Evolutionary conservation across 2,888 invertebrate species (phyloP).

Genomic region (Caenorhabditis drosophilae): DNA sequence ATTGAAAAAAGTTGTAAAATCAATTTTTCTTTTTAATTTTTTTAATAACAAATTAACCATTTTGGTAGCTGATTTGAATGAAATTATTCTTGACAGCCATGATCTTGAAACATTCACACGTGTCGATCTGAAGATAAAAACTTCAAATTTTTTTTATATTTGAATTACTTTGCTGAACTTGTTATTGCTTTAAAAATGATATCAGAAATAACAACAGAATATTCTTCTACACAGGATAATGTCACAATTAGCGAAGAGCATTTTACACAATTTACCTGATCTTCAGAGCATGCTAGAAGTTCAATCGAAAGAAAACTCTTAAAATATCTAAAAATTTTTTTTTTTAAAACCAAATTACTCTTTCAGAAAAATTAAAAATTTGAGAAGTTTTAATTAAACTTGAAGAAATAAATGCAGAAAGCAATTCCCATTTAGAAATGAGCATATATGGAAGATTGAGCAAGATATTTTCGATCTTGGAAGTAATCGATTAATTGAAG

Average conservation of each 20-base stretch:
- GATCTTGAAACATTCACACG: conserved; percentile 14
- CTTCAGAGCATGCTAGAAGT: neutral
- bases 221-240: neutral
- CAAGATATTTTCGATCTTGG: neutral
- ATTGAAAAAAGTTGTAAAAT: too few species aligned
- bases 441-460: conserved; percentile 15
- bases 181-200: neutral
- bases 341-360: too few species aligned
- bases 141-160: neutral
- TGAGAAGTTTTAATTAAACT: neutral
- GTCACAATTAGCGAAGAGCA: neutral
- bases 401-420: conserved; percentile 4
- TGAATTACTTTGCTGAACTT: too few species aligned
- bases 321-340: neutral
- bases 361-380: too few species aligned
- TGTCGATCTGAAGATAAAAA: conserved; percentile 2
- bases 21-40: too few species aligned
- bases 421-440: conserved; percentile 13
- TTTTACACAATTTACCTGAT: neutral
- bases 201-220: neutral
- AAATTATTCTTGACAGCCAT: conserved; percentile 21
- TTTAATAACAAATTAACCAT: too few species aligned
- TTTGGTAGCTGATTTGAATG: neutral
- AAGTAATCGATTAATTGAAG: conserved; percentile 7
- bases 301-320: neutral